Percentiles rank a stretch among this genome's conserved stretches.
Conservation (phyloP, 2,113 vertebrate species). For the Xiphias gladius region DNA sequence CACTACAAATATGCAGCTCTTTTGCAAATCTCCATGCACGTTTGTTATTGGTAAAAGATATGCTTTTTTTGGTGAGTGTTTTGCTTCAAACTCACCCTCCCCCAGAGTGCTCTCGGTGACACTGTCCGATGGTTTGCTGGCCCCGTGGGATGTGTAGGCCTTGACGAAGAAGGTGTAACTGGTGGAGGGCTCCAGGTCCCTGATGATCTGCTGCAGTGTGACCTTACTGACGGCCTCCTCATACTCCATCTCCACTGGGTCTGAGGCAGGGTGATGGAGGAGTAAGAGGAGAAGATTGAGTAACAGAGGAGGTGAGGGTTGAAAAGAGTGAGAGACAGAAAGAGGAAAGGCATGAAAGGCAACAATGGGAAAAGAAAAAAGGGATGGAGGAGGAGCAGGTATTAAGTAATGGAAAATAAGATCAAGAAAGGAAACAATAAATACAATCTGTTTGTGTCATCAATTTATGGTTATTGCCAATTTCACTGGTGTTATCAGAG, state of each 20-base stretch:
- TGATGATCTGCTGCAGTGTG: constrained; percentile 94
- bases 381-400: not conserved
- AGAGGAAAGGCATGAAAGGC: not conserved
- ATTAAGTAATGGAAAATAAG: constrained; percentile 27
- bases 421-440: constrained; percentile 53
- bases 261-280: constrained; percentile 74
- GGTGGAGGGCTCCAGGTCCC: constrained; percentile 95
- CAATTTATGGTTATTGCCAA: constrained; percentile 64
- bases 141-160: constrained; percentile 95
- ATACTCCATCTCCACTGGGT: constrained; percentile 94
- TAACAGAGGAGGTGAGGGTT: not conserved
- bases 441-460: constrained; percentile 58
- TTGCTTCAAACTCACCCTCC: constrained; percentile 88
- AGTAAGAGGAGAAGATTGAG: not conserved
- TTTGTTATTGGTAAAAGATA: not conserved
- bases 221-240: constrained; percentile 97
- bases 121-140: constrained; percentile 92
- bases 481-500: constrained; percentile 65
- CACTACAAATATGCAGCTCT: not conserved
- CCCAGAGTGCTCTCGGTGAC: constrained; percentile 91
- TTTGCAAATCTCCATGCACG: not conserved
- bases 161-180: constrained; percentile 98
- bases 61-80: constrained; percentile 9
- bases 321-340: not conserved
- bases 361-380: not conserved